phyloP scores from a whole-genome alignment of 1,140 invertebrate species.

The Marisa cornuarietis region DNA sequence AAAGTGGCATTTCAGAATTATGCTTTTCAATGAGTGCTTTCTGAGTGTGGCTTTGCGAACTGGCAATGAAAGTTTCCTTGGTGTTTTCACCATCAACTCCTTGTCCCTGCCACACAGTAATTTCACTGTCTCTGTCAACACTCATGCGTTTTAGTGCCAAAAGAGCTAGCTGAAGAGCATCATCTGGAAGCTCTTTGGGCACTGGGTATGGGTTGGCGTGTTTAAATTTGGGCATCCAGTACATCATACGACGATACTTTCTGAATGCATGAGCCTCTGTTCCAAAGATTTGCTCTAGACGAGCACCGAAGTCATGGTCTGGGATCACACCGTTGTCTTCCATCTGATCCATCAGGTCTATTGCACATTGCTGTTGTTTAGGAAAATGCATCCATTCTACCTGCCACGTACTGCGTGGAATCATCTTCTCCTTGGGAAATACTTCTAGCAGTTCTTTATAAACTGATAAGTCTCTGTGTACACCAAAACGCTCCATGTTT shows the following conservation, averaged over 20 bases:
- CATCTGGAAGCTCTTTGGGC: constrained; percentile 70
- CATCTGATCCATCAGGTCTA: constrained; percentile 90
- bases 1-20: constrained; percentile 75
- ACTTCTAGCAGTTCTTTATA: constrained; percentile 92
- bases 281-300: constrained; percentile 88
- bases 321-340: constrained; percentile 82
- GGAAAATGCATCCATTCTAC: constrained; percentile 89
- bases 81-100: constrained; percentile 64
- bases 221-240: constrained; percentile 98
- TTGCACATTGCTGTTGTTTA: constrained; percentile 90
- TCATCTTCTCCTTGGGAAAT: constrained; percentile 90
- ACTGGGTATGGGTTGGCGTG: constrained; percentile 90
- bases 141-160: constrained; percentile 87
- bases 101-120: constrained; percentile 76
- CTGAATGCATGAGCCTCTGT: constrained; percentile 78
- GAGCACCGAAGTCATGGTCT: constrained; percentile 85
- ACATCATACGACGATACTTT: constrained; percentile 92
- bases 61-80: constrained; percentile 95
- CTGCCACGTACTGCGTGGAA: constrained; percentile 75
- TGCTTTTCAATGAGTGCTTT: constrained; percentile 78
- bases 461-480: constrained; percentile 85
- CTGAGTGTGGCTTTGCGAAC: constrained; percentile 85
- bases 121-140: constrained; percentile 80
- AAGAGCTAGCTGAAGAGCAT: constrained; percentile 83
- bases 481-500: constrained; percentile 87